Percentiles rank a stretch among this genome's conserved stretches.
phyloP scores from a whole-genome alignment of 2,797 vertebrate species.

The Epinephelus coioides region DNA sequence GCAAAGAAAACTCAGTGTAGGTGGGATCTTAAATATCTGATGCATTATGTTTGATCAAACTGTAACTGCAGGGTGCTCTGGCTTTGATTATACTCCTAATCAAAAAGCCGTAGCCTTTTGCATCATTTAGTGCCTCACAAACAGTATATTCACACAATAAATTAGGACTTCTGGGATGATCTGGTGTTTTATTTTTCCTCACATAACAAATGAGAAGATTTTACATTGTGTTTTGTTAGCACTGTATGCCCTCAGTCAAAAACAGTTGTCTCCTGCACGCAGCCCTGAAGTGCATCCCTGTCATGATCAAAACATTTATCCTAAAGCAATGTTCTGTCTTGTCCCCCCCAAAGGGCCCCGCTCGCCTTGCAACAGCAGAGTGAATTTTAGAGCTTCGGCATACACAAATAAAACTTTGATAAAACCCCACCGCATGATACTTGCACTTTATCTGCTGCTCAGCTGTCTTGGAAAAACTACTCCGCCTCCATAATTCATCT shows the following conservation, averaged over 20 bases:
- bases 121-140: constrained; percentile 35
- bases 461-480: constrained; percentile 48
- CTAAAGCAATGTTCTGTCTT: constrained; percentile 56
- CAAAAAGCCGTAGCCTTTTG: constrained; percentile 24
- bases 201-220: constrained; percentile 33
- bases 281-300: constrained; percentile 43
- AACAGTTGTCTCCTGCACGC: constrained; percentile 36
- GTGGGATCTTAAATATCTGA: constrained; percentile 4
- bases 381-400: constrained; percentile 49
- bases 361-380: constrained; percentile 43
- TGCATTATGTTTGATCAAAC: constrained; percentile 2
- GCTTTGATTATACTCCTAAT: constrained; percentile 35
- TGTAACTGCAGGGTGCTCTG: not conserved
- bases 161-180: constrained; percentile 38
- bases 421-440: constrained; percentile 46
- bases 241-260: constrained; percentile 35
- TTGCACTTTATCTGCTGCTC: constrained; percentile 53
- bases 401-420: constrained; percentile 71
- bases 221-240: constrained; percentile 24
- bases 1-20: not conserved
- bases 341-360: constrained; percentile 22
- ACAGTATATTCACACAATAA: constrained; percentile 14
- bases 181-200: not conserved
- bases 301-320: constrained; percentile 65
- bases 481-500: constrained; percentile 62